phyloP scores from a whole-genome alignment of 2,888 invertebrate genomes.

The Spilosoma lubricipeda region DNA sequence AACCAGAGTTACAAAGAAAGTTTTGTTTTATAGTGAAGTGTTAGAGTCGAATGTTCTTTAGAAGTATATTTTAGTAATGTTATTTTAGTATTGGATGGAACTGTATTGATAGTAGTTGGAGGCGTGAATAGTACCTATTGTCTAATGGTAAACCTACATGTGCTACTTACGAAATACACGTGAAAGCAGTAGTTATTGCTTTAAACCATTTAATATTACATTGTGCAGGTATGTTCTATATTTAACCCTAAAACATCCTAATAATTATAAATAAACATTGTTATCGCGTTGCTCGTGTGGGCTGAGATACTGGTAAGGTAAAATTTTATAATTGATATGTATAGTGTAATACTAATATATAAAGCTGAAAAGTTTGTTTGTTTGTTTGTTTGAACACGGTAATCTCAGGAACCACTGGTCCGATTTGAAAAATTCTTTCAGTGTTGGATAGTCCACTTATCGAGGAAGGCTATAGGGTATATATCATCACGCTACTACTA shows the following conservation, averaged over 20 bases:
- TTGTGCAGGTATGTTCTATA: not conserved
- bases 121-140: constrained; percentile 83
- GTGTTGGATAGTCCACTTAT: too few species aligned
- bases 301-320: not conserved
- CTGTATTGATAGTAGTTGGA: constrained; percentile 77
- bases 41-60: constrained; percentile 58
- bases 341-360: too few species aligned
- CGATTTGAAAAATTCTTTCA: too few species aligned
- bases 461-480: too few species aligned
- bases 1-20: constrained; percentile 59
- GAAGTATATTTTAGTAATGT: constrained; percentile 44
- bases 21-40: constrained; percentile 54
- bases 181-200: constrained; percentile 14
- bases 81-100: constrained; percentile 59
- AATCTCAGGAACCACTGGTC: too few species aligned
- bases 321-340: not conserved
- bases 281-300: not conserved
- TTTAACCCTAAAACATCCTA: not conserved
- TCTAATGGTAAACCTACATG: constrained; percentile 70
- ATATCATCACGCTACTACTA: too few species aligned
- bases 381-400: too few species aligned
- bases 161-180: constrained; percentile 50
- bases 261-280: not conserved
- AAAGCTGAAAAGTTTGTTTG: too few species aligned
- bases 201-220: not conserved